Evolutionary conservation across 2,113 vertebrate species (phyloP).

Genomic region (Polypterus bichir): DNA sequence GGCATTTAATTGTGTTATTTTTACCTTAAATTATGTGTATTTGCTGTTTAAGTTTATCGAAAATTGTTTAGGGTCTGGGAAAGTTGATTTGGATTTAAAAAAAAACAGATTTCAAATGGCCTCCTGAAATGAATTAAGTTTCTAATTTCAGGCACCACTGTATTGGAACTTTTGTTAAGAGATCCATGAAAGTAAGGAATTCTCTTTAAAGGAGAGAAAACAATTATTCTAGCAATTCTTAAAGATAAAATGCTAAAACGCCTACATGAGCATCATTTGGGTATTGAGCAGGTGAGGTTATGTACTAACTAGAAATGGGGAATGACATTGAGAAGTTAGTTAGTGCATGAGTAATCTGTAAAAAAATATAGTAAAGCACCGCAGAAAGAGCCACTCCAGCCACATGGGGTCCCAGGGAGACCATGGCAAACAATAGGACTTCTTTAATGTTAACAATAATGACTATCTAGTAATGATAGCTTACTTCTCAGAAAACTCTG

Average conservation of each 20-base stretch:
- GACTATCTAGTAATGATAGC: constrained; percentile 12
- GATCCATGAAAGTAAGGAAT: constrained; percentile 10
- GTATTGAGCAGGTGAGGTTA: constrained; percentile 7
- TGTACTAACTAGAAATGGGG: constrained; percentile 13
- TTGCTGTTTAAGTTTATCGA: too few relatives aligned
- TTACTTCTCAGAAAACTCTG: constrained; percentile 8
- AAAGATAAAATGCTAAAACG: constrained; percentile 10
- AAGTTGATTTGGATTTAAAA: too few relatives aligned
- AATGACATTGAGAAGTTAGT: constrained; percentile 3
- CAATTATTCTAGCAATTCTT: constrained; percentile 9
- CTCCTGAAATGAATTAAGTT: too few relatives aligned
- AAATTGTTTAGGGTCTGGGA: too few relatives aligned
- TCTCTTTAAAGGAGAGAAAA: constrained; percentile 13
- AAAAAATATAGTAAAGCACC: constrained; percentile 4
- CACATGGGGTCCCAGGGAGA: constrained; percentile 14
- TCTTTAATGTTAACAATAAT: constrained; percentile 12
- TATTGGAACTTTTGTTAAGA: constrained; percentile 12
- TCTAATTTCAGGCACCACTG: too few relatives aligned
- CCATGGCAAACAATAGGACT: constrained; percentile 12
- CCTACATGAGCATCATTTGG: constrained; percentile 11
- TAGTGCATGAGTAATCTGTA: constrained; percentile 8
- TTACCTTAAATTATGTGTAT: too few relatives aligned
- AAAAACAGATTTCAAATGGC: too few relatives aligned
- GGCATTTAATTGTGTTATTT: too few relatives aligned
- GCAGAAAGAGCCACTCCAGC: constrained; percentile 8